Evolutionary conservation across 2,113 vertebrate species (phyloP).

Genomic region (Colinus virginianus): DNA sequence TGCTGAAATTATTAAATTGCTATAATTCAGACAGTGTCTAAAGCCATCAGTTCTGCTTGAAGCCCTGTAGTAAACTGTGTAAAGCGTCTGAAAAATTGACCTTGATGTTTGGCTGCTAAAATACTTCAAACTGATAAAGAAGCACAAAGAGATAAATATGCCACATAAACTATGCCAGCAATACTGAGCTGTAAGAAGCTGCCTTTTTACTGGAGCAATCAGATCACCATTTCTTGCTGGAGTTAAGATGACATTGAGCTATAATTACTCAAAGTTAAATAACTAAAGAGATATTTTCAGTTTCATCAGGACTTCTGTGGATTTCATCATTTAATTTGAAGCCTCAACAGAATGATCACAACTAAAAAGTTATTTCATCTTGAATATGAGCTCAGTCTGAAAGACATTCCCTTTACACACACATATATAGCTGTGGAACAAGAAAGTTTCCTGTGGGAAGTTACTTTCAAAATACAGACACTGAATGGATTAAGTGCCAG

Average conservation of each 20-base stretch:
- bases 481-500: neutral
- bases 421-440: neutral
- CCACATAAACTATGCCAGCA: neutral
- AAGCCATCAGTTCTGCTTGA: constrained; percentile 29
- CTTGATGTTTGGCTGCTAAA: constrained; percentile 42
- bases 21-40: constrained; percentile 5
- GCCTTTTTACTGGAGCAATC: neutral
- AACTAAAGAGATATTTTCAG: constrained; percentile 16
- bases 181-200: neutral
- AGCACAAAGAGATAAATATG: constrained; percentile 7
- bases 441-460: neutral
- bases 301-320: constrained; percentile 3
- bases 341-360: neutral
- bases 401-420: neutral
- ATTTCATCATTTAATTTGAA: neutral
- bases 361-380: neutral
- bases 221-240: neutral
- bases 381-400: neutral
- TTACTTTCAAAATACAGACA: neutral
- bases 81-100: constrained; percentile 45
- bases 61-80: neutral
- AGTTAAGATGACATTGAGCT: constrained; percentile 15
- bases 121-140: constrained; percentile 26
- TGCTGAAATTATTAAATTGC: constrained; percentile 44
- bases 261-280: constrained; percentile 14